Conservation (phyloP, 2,888 invertebrate genomes). For the Leptinotarsa rubiginosa region DNA sequence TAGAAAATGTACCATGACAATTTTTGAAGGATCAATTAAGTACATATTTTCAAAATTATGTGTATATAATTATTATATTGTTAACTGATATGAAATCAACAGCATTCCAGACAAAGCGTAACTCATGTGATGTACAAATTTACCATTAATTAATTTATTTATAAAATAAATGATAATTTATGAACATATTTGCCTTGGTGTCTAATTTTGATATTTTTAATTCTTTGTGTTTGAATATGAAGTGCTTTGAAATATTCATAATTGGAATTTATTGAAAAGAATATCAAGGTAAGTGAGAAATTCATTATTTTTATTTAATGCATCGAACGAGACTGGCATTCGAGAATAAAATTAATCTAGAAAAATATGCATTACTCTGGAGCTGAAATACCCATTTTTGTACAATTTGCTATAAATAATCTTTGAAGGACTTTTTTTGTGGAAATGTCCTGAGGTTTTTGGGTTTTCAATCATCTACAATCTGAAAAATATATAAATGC, state of each 20-base stretch:
- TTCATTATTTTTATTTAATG: not conserved
- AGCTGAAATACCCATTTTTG: too few species aligned
- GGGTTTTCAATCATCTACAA: too few species aligned
- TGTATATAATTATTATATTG: constrained; percentile 46
- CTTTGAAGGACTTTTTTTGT: too few species aligned
- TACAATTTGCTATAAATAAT: too few species aligned
- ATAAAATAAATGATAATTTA: constrained; percentile 40
- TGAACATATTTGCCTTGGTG: constrained; percentile 25
- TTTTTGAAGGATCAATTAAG: constrained; percentile 51
- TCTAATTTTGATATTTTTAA: constrained; percentile 16
- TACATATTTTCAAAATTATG: constrained; percentile 52
- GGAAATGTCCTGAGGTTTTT: too few species aligned
- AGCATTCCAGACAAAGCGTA: constrained; percentile 52
- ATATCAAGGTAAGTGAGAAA: not conserved
- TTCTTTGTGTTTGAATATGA: not conserved
- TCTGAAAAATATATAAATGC: too few species aligned
- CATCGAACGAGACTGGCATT: too few species aligned
- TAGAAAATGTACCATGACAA: constrained; percentile 43
- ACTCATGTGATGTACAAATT: constrained; percentile 59
- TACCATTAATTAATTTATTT: constrained; percentile 51
- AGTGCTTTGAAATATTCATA: not conserved
- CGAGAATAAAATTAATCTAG: too few species aligned
- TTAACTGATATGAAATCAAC: constrained; percentile 46
- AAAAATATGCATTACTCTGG: too few species aligned
- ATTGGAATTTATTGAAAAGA: not conserved